A percentile compares a stretch with the other conserved stretches of the same genome.
Evolutionary conservation across 2,797 vertebrate genomes (phyloP).

Genomic region (Typhlichthys eigenmanni): DNA sequence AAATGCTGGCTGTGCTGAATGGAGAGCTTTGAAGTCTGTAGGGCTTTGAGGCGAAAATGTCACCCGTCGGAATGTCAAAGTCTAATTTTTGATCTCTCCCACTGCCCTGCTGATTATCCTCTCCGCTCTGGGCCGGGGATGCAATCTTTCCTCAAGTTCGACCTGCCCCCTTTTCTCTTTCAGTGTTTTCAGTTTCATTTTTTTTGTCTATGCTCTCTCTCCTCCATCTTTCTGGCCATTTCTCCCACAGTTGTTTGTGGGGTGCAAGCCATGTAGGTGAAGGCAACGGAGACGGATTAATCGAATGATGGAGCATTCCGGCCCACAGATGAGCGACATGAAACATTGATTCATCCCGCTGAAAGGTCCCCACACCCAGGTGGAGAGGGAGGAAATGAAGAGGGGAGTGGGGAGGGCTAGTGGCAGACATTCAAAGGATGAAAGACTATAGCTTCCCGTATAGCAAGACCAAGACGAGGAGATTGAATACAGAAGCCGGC

Average conservation of each 20-base stretch:
- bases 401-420: neutral
- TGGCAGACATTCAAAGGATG: conserved; percentile 27
- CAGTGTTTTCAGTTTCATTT: too few species aligned
- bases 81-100: neutral
- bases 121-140: conserved; percentile 18
- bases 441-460: conserved; percentile 20
- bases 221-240: neutral
- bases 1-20: conserved; percentile 65
- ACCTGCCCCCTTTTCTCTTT: too few species aligned
- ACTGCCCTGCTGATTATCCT: conserved; percentile 14
- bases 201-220: neutral
- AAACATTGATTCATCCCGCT: conserved; percentile 29
- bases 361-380: conserved; percentile 5
- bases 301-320: conserved; percentile 40
- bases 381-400: neutral
- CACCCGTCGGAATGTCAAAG: conserved; percentile 34
- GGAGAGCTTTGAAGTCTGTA: conserved; percentile 65
- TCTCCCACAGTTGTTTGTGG: neutral
- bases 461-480: conserved; percentile 7
- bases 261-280: conserved; percentile 10
- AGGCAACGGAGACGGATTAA: conserved; percentile 35
- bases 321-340: conserved; percentile 43
- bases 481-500: conserved; percentile 13
- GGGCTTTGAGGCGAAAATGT: conserved; percentile 65
- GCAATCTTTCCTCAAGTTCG: neutral